Conservation (phyloP, 2,113 vertebrate genomes). For the Epinephelus lanceolatus region DNA sequence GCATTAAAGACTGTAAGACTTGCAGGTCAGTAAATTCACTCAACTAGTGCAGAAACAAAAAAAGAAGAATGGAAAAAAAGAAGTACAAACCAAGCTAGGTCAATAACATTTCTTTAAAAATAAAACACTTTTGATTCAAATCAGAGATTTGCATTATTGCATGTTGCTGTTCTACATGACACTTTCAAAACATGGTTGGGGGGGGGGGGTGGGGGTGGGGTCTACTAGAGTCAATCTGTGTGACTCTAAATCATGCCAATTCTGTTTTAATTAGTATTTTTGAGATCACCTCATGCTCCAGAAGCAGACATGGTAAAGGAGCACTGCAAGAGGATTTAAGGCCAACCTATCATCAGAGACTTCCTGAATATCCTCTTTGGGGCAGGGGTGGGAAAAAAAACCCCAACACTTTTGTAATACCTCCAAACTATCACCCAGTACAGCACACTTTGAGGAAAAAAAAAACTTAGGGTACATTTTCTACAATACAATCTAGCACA, state of each 20-base stretch:
- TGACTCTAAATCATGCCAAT: constrained; percentile 49
- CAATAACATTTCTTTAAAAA: constrained; percentile 34
- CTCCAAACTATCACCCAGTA: constrained; percentile 76
- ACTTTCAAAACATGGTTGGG: constrained; percentile 7
- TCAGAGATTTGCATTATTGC: constrained; percentile 41
- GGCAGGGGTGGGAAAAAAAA: constrained; percentile 27
- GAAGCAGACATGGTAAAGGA: constrained; percentile 37
- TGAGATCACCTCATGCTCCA: constrained; percentile 41
- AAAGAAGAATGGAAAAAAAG: constrained; percentile 16
- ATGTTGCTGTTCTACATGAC: constrained; percentile 26
- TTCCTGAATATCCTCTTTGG: constrained; percentile 62
- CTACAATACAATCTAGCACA: constrained; percentile 83
- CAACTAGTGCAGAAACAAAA: constrained; percentile 48
- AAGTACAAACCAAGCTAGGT: constrained; percentile 42
- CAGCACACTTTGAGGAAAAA: constrained; percentile 72
- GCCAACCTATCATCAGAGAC: constrained; percentile 68
- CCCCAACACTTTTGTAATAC: constrained; percentile 68
- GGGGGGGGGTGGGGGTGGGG: not conserved
- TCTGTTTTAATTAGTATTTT: constrained; percentile 45
- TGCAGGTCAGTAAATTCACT: constrained; percentile 65
- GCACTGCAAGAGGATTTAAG: constrained; percentile 61
- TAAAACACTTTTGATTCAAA: constrained; percentile 38
- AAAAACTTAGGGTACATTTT: constrained; percentile 71
- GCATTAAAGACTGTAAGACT: constrained; percentile 63
- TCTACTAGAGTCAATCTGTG: constrained; percentile 11